Conservation (phyloP, 2,888 invertebrate genomes). For the Cataglyphis rosenhaueri region DNA sequence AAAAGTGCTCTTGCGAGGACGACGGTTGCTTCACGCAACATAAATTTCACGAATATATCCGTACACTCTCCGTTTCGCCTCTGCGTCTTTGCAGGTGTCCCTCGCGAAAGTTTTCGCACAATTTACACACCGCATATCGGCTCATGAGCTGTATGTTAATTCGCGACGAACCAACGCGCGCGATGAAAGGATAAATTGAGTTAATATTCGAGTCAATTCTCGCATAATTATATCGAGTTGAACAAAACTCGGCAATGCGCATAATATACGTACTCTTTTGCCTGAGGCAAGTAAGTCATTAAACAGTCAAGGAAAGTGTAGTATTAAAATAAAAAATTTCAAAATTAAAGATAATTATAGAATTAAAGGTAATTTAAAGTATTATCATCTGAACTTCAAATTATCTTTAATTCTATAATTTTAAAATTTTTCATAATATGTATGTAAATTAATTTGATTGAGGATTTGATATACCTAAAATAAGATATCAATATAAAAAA, state of each 20-base stretch:
- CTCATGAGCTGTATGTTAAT: constrained; percentile 46
- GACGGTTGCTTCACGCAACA: constrained; percentile 73
- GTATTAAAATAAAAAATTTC: not conserved
- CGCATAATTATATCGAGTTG: constrained; percentile 50
- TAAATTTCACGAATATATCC: constrained; percentile 73
- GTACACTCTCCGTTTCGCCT: constrained; percentile 29
- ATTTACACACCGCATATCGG: constrained; percentile 41
- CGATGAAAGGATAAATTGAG: constrained; percentile 44
- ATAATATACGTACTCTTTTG: not conserved
- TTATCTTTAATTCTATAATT: too few species aligned
- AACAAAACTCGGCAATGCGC: constrained; percentile 9
- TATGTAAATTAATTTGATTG: not conserved
- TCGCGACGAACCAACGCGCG: not conserved
- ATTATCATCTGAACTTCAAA: too few species aligned
- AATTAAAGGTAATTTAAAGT: not conserved
- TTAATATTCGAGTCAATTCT: constrained; percentile 57
- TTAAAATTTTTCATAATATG: too few species aligned
- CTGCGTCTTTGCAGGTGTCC: constrained; percentile 66
- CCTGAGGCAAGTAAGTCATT: not conserved
- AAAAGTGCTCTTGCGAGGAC: constrained; percentile 44
- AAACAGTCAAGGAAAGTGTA: not conserved
- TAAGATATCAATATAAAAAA: not conserved
- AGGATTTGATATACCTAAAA: not conserved
- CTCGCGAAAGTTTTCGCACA: constrained; percentile 53
- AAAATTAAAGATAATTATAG: not conserved